Evolutionary conservation across 2,888 invertebrate species (phyloP).

Genomic region (Embidobia sp.): DNA sequence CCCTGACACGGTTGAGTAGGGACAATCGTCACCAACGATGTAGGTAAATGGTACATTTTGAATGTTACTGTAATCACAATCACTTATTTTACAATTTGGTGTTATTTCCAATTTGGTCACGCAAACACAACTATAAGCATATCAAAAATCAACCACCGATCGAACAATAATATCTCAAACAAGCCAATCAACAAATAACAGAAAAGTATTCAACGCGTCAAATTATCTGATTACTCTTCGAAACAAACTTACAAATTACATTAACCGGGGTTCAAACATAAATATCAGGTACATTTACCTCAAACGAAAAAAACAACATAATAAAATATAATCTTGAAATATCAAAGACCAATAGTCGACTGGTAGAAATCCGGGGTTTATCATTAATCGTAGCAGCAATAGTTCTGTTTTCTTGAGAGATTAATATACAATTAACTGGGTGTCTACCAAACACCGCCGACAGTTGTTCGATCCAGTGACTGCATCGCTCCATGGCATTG

Average conservation of each 20-base stretch:
- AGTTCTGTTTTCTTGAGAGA: constrained; percentile 69
- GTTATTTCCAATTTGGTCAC: no score
- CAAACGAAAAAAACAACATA: constrained; percentile 25
- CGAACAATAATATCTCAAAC: no score
- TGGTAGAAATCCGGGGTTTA: constrained; percentile 57
- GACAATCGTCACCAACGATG: no score
- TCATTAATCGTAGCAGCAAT: constrained; percentile 70
- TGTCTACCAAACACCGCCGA: constrained; percentile 77
- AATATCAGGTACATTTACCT: constrained; percentile 46
- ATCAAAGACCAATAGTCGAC: constrained; percentile 20
- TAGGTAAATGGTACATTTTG: neutral
- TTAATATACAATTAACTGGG: constrained; percentile 64
- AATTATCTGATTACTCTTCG: no score
- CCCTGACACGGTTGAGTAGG: no score
- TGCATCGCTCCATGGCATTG: constrained; percentile 77
- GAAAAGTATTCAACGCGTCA: no score
- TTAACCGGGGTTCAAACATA: neutral
- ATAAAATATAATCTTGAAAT: constrained; percentile 11
- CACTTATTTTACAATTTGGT: constrained; percentile 35
- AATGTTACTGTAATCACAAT: neutral
- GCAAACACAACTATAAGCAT: no score
- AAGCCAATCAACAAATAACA: no score
- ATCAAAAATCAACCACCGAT: no score
- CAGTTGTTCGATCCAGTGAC: constrained; percentile 70
- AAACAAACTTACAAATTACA: no score